Percentiles rank a stretch among this genome's conserved stretches.
Conservation (phyloP, 2,797 vertebrate genomes). For the Cryptoblepharus egeriae region DNA sequence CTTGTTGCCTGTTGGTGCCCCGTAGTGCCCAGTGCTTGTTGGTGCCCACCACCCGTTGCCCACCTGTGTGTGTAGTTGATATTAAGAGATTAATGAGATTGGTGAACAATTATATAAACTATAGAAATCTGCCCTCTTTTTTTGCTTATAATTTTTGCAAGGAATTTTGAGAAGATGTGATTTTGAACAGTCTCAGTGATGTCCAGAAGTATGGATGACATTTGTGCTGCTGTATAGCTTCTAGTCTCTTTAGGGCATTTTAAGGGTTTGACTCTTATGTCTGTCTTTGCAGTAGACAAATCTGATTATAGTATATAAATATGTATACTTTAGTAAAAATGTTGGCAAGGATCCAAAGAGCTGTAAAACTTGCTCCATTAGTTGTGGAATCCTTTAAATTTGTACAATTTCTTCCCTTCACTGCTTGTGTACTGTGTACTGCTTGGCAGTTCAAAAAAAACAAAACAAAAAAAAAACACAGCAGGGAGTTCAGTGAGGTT, state of each 20-base stretch:
- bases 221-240: too few relatives aligned
- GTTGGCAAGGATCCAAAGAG: background rate
- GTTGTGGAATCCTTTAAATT: background rate
- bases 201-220: background rate
- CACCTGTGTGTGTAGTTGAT: too few relatives aligned
- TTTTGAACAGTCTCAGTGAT: background rate
- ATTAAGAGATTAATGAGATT: background rate
- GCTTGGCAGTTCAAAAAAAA: too few relatives aligned
- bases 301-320: accelerated
- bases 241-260: background rate
- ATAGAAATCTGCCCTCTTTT: background rate
- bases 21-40: too few relatives aligned
- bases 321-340: background rate
- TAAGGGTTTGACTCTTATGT: background rate
- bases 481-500: too few relatives aligned
- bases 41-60: too few relatives aligned
- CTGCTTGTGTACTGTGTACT: too few relatives aligned
- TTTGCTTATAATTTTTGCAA: background rate
- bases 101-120: background rate
- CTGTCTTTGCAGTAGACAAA: background rate
- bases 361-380: accelerated
- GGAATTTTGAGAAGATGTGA: background rate
- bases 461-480: too few relatives aligned
- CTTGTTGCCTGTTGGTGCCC: too few relatives aligned
- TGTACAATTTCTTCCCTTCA: background rate